Base-by-base conservation (phyloP, 2,888 invertebrate species). In the Baccha elongata region DNA sequence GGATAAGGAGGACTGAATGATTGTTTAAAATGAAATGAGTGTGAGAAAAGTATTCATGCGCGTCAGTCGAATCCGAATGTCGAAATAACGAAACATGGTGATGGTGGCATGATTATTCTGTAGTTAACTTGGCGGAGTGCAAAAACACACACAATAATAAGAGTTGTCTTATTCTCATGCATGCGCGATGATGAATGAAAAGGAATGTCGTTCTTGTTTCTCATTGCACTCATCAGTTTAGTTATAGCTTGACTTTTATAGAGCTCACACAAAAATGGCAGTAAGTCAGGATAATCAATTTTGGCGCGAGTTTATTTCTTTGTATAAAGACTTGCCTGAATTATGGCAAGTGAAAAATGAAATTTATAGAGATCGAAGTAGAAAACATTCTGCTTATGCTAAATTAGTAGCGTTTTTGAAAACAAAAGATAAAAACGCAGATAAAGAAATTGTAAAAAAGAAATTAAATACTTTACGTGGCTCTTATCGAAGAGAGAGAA, bases 401-500 rank as follows among this genome's bases (percentile, higher is more conserved):
- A 46, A 46, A 19, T 62, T 62, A 46, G 19, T 46, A 3, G 21
- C 32, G 29, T 5, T 46, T 8, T 29, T 62, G 32, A 62, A 46
- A 46, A 46, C n/a, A 10, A 46, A 32, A 62, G 46, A 62, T 3
- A 29, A n/a, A 32, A 46, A 35, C 15, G 62, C 46, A 1, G 46
- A 46, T 32, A 32, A 32, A 3, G 32, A 62, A 8, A 1, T 1
- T 2, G 42, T 46, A 3, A 62, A 46, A 19, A 37, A 13, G 10
- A 64, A 64, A 48, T 1, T 46, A 19, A 62, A 62, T 17, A 62
- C 62, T 13, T 40, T 52, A 13, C 52, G 65, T 7, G 65, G 65
- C 53, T 72, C 37, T 15, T 62, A 64, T 32, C 29, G 72, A 7
- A 52, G 69, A 11, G 64, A 72, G 40, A 48, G 23, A 48, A 48